These are phyloP conservation scores for Dione vanillae DNA, from an alignment of 2,888 invertebrate species.

Conservation along the genomic window DNA sequence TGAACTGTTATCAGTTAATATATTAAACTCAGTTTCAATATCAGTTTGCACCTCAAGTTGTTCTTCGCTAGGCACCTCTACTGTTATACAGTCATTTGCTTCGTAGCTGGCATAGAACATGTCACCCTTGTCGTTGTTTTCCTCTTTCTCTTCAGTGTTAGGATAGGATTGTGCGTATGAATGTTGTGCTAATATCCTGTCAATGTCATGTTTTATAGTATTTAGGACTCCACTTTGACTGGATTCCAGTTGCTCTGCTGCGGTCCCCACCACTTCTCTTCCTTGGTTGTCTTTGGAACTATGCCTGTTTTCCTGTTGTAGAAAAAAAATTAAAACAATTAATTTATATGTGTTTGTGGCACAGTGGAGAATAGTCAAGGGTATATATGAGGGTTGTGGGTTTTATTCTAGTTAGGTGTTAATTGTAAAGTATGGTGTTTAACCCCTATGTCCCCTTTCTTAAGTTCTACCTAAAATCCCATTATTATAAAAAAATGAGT, in stretches of 20 bases:
- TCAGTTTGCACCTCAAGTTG: conserved; percentile 71
- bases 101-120: conserved; percentile 90
- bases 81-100: conserved; percentile 88
- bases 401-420: too few relatives aligned
- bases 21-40: conserved; percentile 64
- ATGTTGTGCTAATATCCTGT: conserved; percentile 80
- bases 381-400: too few relatives aligned
- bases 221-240: conserved; percentile 84
- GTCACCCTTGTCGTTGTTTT: conserved; percentile 80
- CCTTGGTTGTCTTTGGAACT: conserved; percentile 74
- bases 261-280: conserved; percentile 93
- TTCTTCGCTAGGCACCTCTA: conserved; percentile 87
- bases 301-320: conserved; percentile 71
- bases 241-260: conserved; percentile 94
- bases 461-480: too few relatives aligned
- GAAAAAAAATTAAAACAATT: conserved; percentile 32
- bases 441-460: too few relatives aligned
- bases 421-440: too few relatives aligned
- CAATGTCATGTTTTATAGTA: conserved; percentile 68
- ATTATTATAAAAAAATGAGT: too few relatives aligned
- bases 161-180: conserved; percentile 82
- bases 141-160: conserved; percentile 64
- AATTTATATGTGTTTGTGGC: not conserved
- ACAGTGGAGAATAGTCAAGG: too few relatives aligned
- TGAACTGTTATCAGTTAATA: conserved; percentile 59